These are phyloP conservation scores for Salvator merianae DNA, from an alignment of 2,113 vertebrate genomes.

Conservation along the genomic window DNA sequence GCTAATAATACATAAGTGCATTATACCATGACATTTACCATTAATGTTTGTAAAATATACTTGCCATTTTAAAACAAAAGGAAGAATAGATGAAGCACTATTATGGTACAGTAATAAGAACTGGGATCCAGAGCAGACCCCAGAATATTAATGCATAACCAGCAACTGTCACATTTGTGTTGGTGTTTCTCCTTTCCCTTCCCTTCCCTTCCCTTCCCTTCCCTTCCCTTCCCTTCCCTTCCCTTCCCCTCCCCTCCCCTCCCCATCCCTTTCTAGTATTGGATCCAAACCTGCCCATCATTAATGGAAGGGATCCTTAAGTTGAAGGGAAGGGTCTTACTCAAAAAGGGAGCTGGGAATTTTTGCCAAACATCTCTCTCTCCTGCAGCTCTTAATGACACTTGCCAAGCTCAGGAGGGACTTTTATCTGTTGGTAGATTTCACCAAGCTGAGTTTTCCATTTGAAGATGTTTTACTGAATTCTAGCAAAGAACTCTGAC, in stretches of 20 bases:
- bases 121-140: background rate
- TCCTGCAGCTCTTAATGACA: too few species aligned
- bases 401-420: too few species aligned
- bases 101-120: background rate
- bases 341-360: too few species aligned
- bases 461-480: too few species aligned
- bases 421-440: too few species aligned
- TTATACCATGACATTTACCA: slow-evolving; percentile 7
- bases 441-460: too few species aligned
- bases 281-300: background rate
- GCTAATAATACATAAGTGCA: background rate
- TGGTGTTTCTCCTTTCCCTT: background rate
- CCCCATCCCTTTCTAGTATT: background rate
- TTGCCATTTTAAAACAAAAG: slow-evolving; percentile 16
- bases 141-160: background rate
- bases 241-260: background rate
- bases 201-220: background rate
- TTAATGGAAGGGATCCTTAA: background rate
- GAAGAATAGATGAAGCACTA: slow-evolving; percentile 17
- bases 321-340: too few species aligned
- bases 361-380: too few species aligned
- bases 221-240: too few species aligned
- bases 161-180: background rate
- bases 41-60: slow-evolving; percentile 23
- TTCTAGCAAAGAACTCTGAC: too few species aligned